Percentiles rank a stretch among this genome's conserved stretches.
phyloP scores from a whole-genome alignment of 2,797 vertebrate species.

The Margarornis squamiger region DNA sequence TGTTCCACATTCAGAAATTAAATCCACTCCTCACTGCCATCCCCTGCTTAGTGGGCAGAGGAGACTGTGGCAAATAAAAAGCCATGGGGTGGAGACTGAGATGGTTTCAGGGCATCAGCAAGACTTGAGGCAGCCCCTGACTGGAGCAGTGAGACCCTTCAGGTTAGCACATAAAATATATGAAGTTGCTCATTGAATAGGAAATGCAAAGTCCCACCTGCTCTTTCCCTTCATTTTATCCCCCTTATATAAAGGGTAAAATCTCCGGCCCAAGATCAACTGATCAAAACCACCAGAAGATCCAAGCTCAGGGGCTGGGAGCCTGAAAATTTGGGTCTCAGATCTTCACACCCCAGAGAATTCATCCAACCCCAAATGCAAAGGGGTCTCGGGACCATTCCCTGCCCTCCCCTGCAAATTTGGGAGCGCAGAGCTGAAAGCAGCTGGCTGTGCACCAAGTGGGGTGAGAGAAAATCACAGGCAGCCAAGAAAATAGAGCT shows the following conservation, averaged over 20 bases:
- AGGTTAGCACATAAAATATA: fast-evolving
- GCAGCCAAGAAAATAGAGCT: not conserved
- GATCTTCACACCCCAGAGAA: not conserved
- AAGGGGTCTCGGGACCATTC: not conserved
- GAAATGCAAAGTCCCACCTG: not conserved
- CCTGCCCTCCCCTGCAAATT: not conserved
- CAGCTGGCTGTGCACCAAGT: not conserved
- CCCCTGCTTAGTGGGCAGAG: not conserved
- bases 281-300: not conserved
- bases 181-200: not conserved
- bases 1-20: not conserved
- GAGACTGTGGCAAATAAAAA: not conserved
- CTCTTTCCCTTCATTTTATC: not conserved
- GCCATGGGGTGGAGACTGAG: fast-evolving
- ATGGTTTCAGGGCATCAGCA: not conserved
- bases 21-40: not conserved
- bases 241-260: not conserved
- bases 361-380: not conserved
- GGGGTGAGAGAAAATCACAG: not conserved
- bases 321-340: not conserved
- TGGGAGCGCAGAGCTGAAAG: fast-evolving
- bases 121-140: not conserved
- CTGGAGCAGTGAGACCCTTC: not conserved
- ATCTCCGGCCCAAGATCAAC: not conserved
- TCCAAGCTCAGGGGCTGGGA: not conserved